Evolutionary conservation across 1,140 invertebrate genomes (phyloP).

Genomic region (Drepana arcuata): DNA sequence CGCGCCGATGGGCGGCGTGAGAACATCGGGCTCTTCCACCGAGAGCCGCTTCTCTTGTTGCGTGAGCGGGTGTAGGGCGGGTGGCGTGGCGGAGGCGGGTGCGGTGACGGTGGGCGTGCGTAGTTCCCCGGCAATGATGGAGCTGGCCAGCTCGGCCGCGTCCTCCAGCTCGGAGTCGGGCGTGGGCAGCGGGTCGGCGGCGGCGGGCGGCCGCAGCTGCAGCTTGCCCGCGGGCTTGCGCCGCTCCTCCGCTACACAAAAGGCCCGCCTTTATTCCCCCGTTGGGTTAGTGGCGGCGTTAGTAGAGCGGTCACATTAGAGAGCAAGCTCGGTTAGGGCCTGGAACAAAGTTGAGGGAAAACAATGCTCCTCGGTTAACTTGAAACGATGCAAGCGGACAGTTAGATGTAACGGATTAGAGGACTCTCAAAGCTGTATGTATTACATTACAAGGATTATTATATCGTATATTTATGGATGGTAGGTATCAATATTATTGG

Average conservation of each 20-base stretch:
- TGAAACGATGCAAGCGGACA: constrained; percentile 59
- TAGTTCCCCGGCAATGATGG: constrained; percentile 64
- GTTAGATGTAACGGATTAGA: constrained; percentile 50
- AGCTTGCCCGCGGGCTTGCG: constrained; percentile 55
- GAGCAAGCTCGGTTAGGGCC: constrained; percentile 73
- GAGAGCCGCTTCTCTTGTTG: constrained; percentile 33
- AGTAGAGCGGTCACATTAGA: constrained; percentile 72
- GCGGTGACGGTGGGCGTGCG: constrained; percentile 42
- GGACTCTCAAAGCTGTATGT: constrained; percentile 30
- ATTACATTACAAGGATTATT: constrained; percentile 53
- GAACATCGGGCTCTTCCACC: constrained; percentile 43
- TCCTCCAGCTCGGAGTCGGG: constrained; percentile 68
- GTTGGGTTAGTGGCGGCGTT: constrained; percentile 59
- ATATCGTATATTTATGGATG: constrained; percentile 13
- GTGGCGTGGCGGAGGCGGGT: constrained; percentile 22
- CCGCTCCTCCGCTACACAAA: constrained; percentile 68
- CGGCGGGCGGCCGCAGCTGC: constrained; percentile 40
- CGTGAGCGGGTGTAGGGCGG: constrained; percentile 16
- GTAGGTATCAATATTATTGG: neutral
- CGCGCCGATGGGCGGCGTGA: constrained; percentile 53
- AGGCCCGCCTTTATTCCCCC: constrained; percentile 63
- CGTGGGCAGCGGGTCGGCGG: constrained; percentile 48
- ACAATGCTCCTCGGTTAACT: constrained; percentile 59
- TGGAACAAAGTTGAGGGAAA: constrained; percentile 72
- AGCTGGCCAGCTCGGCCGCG: constrained; percentile 55